Conservation (phyloP, 2,888 invertebrate genomes). For the Ryuthela nishihirai region DNA sequence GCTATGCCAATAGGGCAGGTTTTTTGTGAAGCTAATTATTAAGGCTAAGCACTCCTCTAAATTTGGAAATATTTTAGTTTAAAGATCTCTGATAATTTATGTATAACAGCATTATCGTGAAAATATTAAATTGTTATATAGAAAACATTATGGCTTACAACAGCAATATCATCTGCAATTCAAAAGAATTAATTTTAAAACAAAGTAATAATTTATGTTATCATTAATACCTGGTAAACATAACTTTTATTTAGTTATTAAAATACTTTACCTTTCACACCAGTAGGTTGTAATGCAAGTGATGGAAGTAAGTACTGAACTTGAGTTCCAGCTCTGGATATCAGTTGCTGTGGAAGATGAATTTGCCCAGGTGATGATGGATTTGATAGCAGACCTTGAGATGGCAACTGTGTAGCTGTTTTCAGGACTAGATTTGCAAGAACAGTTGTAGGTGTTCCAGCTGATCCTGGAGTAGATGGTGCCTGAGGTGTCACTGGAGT, state of each 20-base stretch:
- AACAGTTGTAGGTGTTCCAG: conserved; percentile 19
- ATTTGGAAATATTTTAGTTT: too few species aligned
- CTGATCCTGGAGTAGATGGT: conserved; percentile 15
- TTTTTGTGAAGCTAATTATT: too few species aligned
- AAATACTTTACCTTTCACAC: conserved; percentile 14
- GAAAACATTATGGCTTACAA: too few species aligned
- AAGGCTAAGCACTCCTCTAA: too few species aligned
- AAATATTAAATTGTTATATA: too few species aligned
- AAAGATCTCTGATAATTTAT: too few species aligned
- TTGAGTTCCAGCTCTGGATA: conserved; percentile 24
- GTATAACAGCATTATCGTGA: too few species aligned
- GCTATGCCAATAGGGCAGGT: too few species aligned
- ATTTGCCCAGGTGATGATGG: conserved; percentile 30
- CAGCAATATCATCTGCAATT: background rate
- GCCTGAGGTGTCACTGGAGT: conserved; percentile 7
- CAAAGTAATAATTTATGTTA: background rate
- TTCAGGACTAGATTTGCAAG: conserved; percentile 29
- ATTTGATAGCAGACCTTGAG: conserved; percentile 16
- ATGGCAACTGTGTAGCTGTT: conserved; percentile 13
- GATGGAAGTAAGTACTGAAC: conserved; percentile 34
- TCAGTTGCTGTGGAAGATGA: conserved; percentile 23
- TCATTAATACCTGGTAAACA: background rate
- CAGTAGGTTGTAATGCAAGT: conserved; percentile 20
- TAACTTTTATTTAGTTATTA: background rate
- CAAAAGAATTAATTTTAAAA: background rate